Conservation (phyloP, 2,797 vertebrate species). For the Gallinago nigripennis region DNA sequence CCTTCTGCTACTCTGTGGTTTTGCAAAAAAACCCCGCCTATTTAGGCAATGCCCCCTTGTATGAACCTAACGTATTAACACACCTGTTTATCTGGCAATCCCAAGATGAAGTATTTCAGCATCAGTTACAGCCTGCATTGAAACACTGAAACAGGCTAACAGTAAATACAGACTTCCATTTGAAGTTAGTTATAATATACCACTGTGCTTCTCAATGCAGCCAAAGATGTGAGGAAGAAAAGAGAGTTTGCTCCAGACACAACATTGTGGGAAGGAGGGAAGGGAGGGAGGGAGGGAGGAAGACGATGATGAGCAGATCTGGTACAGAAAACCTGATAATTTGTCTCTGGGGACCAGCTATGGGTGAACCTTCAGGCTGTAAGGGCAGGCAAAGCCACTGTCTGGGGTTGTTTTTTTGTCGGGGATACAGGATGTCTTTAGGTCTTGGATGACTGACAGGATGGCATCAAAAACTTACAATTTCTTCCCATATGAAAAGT, state of each 20-base stretch:
- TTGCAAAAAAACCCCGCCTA: not conserved
- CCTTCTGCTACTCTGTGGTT: not conserved
- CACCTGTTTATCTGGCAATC: not conserved
- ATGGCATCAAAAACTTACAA: not conserved
- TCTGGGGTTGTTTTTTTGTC: not conserved
- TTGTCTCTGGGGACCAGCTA: not conserved
- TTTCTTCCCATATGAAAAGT: not conserved
- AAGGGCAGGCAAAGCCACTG: fast-evolving
- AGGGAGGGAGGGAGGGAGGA: not conserved
- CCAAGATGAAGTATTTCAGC: not conserved
- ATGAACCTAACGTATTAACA: too few species aligned
- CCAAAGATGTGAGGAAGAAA: not conserved
- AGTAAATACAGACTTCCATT: not conserved
- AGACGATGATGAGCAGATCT: not conserved
- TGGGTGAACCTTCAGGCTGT: not conserved
- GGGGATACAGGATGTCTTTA: not conserved
- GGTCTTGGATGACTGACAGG: not conserved
- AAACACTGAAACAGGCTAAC: not conserved
- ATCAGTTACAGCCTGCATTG: fast-evolving
- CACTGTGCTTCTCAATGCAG: not conserved
- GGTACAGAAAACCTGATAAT: not conserved
- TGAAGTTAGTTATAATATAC: not conserved
- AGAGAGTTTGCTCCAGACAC: not conserved
- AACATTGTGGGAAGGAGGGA: too few species aligned
- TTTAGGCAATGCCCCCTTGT: not conserved